These are phyloP conservation scores for Lasius platythorax DNA, from an alignment of 2,888 invertebrate genomes.

Conservation along the genomic window DNA sequence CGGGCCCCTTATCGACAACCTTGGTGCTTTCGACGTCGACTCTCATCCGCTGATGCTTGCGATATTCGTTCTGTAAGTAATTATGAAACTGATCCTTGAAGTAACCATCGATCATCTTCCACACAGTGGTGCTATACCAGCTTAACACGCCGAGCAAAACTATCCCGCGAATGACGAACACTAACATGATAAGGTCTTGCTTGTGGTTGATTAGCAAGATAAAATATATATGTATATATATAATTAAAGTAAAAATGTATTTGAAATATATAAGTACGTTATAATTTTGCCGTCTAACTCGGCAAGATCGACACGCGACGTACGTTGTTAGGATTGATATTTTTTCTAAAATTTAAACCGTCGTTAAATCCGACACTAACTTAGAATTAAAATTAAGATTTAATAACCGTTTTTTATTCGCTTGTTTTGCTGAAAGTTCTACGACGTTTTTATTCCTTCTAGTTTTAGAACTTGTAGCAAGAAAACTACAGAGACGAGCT, in stretches of 20 bases:
- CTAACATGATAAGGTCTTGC: conserved; percentile 87
- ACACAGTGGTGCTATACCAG: conserved; percentile 91
- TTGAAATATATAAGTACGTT: neutral
- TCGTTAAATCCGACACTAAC: neutral
- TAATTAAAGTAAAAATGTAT: neutral
- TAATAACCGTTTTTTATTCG: neutral
- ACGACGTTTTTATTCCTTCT: neutral
- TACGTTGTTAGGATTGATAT: neutral
- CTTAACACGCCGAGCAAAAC: conserved; percentile 90
- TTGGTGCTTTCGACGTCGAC: conserved; percentile 70
- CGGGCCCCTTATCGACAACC: conserved; percentile 49
- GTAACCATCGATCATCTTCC: conserved; percentile 91
- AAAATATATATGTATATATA: conserved; percentile 6
- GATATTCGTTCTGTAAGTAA: conserved; percentile 87
- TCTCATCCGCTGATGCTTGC: conserved; percentile 81
- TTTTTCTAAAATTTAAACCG: neutral
- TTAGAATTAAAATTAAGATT: conserved; percentile 1
- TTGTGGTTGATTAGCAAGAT: conserved; percentile 5
- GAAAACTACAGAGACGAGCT: conserved; percentile 9
- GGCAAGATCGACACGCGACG: neutral
- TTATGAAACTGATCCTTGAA: conserved; percentile 91
- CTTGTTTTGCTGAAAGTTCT: neutral
- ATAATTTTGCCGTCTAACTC: neutral
- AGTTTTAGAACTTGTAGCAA: conserved; percentile 13
- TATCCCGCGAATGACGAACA: conserved; percentile 88